These are phyloP conservation scores for Gerris lacustris DNA, from an alignment of 2,888 invertebrate species.

Conservation along the genomic window DNA sequence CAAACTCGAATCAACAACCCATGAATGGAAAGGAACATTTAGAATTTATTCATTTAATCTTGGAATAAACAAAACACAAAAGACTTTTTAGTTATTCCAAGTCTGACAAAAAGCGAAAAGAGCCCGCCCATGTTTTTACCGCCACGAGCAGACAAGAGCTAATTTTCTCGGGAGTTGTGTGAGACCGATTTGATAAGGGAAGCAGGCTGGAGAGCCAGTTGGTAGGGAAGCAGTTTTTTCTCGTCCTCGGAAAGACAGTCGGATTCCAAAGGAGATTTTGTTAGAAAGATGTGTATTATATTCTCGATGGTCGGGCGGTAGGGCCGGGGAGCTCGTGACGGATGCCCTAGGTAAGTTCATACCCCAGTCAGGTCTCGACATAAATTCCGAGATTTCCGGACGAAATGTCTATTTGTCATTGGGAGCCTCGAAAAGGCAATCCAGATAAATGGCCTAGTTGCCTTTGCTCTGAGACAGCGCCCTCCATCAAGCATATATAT, in stretches of 20 bases:
- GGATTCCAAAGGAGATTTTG: background rate
- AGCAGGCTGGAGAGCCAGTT: no score
- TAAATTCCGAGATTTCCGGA: conserved; percentile 31
- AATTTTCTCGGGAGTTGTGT: no score
- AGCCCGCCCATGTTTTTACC: no score
- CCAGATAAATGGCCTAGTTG: conserved; percentile 28
- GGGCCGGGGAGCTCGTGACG: background rate
- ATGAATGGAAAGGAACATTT: no score
- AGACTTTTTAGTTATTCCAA: no score
- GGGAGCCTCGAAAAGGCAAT: conserved; percentile 27
- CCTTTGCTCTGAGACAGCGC: conserved; percentile 7
- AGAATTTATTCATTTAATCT: no score
- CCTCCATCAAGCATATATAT: conserved; percentile 2
- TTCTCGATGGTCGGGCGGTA: background rate
- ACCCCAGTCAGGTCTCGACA: conserved; percentile 30
- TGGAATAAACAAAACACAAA: no score
- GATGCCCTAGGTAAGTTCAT: conserved; percentile 21
- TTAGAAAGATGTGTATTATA: background rate
- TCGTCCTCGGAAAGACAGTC: background rate
- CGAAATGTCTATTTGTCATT: conserved; percentile 31
- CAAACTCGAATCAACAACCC: no score
- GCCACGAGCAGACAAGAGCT: no score
- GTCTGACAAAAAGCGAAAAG: no score
- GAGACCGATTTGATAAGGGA: no score
- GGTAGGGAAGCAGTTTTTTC: no score